Evolutionary conservation across 2,113 vertebrate genomes (phyloP).

Genomic region (Oryzias curvinotus): DNA sequence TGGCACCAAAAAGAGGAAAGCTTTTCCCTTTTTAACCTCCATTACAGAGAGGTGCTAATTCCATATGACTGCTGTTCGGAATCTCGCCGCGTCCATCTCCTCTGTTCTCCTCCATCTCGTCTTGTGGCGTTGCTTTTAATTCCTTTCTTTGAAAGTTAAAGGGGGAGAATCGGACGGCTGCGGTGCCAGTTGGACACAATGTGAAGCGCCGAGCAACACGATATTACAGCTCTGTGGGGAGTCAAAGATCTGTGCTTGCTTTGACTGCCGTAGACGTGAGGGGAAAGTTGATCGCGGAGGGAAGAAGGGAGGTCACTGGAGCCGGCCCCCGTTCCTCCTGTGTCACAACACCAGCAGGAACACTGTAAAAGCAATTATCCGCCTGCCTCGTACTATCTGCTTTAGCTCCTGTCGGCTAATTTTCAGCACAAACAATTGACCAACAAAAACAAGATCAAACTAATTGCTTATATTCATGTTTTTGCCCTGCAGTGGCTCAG

Average conservation of each 20-base stretch:
- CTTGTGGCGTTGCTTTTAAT: slow-evolving; percentile 37
- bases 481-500: not conserved
- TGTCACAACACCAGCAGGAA: slow-evolving; percentile 22
- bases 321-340: slow-evolving; percentile 6
- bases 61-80: slow-evolving; percentile 64
- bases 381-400: slow-evolving; percentile 1
- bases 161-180: slow-evolving; percentile 6
- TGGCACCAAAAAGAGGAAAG: slow-evolving; percentile 39
- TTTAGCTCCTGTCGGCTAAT: slow-evolving; percentile 25
- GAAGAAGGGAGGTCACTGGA: slow-evolving; percentile 20
- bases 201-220: slow-evolving; percentile 30
- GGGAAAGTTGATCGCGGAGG: slow-evolving; percentile 25
- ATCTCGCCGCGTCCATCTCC: slow-evolving; percentile 48
- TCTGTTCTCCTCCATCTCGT: slow-evolving; percentile 47
- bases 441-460: slow-evolving; percentile 15
- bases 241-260: slow-evolving; percentile 30
- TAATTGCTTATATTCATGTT: slow-evolving; percentile 5
- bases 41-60: slow-evolving; percentile 66
- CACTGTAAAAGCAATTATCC: slow-evolving; percentile 22
- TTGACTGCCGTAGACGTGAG: slow-evolving; percentile 34
- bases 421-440: slow-evolving; percentile 12
- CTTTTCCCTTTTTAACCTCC: slow-evolving; percentile 65
- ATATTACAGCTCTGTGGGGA: slow-evolving; percentile 32
- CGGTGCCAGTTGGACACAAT: not conserved
- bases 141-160: slow-evolving; percentile 13